Evolutionary conservation across 2,113 vertebrate species (phyloP), one percentile per base, ranked within the genome.

Genomic region (Scopus umbretta): DNA sequence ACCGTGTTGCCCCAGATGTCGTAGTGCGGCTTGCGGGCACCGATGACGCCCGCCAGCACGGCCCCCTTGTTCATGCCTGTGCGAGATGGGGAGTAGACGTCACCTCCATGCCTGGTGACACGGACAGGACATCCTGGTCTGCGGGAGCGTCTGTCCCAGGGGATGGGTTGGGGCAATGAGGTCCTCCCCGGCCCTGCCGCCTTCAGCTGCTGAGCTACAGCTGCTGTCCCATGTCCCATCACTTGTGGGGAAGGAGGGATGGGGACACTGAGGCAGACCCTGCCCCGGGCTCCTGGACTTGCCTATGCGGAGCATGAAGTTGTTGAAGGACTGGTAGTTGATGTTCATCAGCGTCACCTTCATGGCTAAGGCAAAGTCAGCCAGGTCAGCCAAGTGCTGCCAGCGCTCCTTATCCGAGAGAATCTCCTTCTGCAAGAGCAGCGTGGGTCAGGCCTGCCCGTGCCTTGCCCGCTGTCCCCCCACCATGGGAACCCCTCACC

Each of bases 1-100:
- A 99, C 99, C 1, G 99, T 99, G 93, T 99, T 99, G 52, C 99
- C 99, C 99, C 99, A 99, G 94, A 99, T 99, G 95, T 99, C 99
- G 2, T 99, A 99, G 96, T 99, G 99, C 3, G 99, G 99, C 82
- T 99, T 99, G 13, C 99, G 98, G 53, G 99, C 99, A 6, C 99
- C 99, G 3, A 99, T 99, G 32, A 99, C 99, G 1, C 99, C 99
- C 1, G 99, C 99, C 94, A 99, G 97, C 63, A 99, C 99, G 0
- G 98, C 99, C 1, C 99, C 99, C 95, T 99, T 99, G 95, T 99
- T 99, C 95, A 99, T 97, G 91, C 99, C 99, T 99, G 83, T 2
- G 16, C 3, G 4, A 38, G n/a, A 58, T 0, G 0, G 5, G 16
- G 26, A 14, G 25, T 1, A 10, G 58, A 16, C 1, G 5, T 85